A percentile compares a stretch with the other conserved stretches of the same genome.
Evolutionary conservation across 2,113 vertebrate species (phyloP).

Genomic region (Podarcis muralis): DNA sequence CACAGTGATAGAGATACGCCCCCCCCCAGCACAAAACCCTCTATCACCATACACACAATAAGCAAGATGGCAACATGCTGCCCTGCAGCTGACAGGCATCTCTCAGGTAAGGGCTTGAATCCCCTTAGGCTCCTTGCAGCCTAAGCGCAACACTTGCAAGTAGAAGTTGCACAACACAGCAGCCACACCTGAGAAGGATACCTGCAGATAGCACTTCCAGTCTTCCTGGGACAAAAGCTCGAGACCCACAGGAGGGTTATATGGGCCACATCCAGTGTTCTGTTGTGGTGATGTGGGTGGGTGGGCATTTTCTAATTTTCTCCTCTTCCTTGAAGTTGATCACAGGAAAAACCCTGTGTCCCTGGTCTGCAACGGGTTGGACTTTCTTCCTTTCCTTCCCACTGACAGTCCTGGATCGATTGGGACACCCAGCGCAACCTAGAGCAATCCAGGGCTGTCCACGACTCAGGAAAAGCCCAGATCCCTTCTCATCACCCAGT

Average conservation of each 20-base stretch:
- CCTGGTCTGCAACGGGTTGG: too few relatives aligned
- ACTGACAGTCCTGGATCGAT: too few relatives aligned
- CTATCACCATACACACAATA: background rate
- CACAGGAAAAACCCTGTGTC: too few relatives aligned
- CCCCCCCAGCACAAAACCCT: background rate
- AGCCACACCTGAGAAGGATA: background rate
- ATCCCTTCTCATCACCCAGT: too few relatives aligned
- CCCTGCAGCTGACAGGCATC: too few relatives aligned
- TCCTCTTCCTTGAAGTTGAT: background rate
- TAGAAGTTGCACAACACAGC: background rate
- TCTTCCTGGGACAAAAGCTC: background rate
- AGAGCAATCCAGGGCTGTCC: too few relatives aligned
- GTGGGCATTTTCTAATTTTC: background rate
- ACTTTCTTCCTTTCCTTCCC: too few relatives aligned
- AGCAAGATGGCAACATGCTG: background rate
- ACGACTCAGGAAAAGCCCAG: too few relatives aligned
- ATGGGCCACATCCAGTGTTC: background rate
- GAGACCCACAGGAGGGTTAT: background rate
- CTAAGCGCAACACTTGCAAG: background rate
- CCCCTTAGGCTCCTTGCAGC: background rate
- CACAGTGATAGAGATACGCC: background rate
- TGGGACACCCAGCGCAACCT: too few relatives aligned
- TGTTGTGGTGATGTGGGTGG: background rate
- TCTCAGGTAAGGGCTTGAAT: background rate
- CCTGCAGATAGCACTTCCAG: background rate